Conservation (phyloP, 2,113 vertebrate species). For the Cebus imitator region DNA sequence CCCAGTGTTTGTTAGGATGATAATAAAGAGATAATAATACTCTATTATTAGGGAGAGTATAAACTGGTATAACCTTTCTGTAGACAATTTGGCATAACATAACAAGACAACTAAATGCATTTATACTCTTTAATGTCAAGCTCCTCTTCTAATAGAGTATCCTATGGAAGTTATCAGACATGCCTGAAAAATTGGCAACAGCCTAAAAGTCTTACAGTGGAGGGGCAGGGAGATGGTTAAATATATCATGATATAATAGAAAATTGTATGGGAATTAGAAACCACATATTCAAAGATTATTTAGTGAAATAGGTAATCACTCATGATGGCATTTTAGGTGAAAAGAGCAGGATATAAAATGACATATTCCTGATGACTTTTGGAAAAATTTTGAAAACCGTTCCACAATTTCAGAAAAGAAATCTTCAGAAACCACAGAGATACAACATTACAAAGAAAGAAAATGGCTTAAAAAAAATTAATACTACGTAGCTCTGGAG, state of each 20-base stretch:
- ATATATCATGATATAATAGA: neutral
- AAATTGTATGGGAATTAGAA: neutral
- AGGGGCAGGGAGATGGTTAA: neutral
- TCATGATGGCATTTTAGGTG: neutral
- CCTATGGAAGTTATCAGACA: neutral
- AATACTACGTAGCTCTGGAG: neutral
- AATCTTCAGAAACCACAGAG: neutral
- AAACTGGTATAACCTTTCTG: neutral
- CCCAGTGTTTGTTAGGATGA: neutral
- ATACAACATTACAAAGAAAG: neutral
- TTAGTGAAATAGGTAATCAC: neutral
- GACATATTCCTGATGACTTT: neutral
- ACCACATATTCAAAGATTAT: neutral
- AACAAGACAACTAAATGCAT: neutral
- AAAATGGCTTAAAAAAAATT: constrained; percentile 8
- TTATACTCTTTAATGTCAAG: neutral
- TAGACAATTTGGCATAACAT: neutral
- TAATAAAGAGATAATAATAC: neutral
- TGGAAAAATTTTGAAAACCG: neutral
- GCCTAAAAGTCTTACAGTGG: neutral
- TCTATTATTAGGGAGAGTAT: neutral
- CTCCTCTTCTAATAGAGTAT: neutral
- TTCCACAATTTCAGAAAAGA: neutral
- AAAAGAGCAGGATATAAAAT: neutral
- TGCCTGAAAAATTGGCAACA: neutral